Evolutionary conservation across 2,888 invertebrate genomes (phyloP), one percentile per base, ranked within the genome.

Genomic region (Peribatodes rhomboidaria): DNA sequence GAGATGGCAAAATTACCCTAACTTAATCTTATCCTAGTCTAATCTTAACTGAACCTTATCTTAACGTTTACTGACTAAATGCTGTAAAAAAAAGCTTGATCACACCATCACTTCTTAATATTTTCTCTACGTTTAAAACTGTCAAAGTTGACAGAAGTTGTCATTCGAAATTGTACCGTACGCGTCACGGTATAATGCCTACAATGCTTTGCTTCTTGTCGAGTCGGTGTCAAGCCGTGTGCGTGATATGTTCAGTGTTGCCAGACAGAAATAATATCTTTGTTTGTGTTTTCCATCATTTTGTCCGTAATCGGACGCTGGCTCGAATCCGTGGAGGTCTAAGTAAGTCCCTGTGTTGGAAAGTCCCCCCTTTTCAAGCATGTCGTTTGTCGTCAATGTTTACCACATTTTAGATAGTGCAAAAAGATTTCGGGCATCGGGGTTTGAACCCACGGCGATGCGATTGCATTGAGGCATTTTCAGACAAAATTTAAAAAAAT

Each of bases 281-380:
- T 89, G 82, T 89, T 86, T 86, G 84, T 55, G 74, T 81, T 83
- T 83, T 86, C 75, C 86, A 80, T 79, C 86, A 86, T 83, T 89
- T 92, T 92, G 93, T 93, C 92, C 92, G 91, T 83, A 81, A 86
- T 87, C 92, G 93, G 93, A 90, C 89, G 80, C 82, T 89, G 85
- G 87, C 88, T 84, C 92, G 92, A 83, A 84, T 92, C 79, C 79
- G 81, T 92, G 93, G 93, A 93, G 93, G 93, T 88, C 81, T 93
- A 78, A 93, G 93, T 93, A 93, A 93, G 93, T 93, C 81, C 82
- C 80, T 50, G 72, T 64, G 41, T 53, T 58, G 46, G 20, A 41
- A 10, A 27, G 14, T 20, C 31, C 33, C n/a, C 31, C 35, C 47
- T 54, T 42, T 46, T 37, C 10, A 50, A 61, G 65, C 68, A 68